Percentiles rank a stretch among this genome's conserved stretches.
phyloP scores from a whole-genome alignment of 1,140 invertebrate genomes.

The Heliothis subflexa region DNA sequence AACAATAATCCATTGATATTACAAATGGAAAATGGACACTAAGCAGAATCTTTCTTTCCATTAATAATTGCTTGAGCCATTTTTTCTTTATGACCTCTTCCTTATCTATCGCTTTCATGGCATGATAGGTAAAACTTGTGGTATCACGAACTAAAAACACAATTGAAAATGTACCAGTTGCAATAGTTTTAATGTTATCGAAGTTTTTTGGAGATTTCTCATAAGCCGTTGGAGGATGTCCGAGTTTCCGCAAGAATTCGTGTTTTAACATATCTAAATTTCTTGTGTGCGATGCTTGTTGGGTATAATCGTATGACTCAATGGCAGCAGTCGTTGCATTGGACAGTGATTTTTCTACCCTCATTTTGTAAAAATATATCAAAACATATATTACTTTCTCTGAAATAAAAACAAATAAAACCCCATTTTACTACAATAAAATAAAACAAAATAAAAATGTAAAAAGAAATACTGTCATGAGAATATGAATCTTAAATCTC shows the following conservation, averaged over 20 bases:
- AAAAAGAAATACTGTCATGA: too few relatives aligned
- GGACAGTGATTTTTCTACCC: too few relatives aligned
- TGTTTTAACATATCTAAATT: constrained; percentile 52
- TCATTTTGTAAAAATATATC: too few relatives aligned
- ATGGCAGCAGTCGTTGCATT: too few relatives aligned
- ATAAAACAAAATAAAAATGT: too few relatives aligned
- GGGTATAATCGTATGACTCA: too few relatives aligned
- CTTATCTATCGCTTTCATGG: constrained; percentile 96
- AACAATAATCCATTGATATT: constrained; percentile 91
- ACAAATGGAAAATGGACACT: constrained; percentile 93
- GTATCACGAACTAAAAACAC: constrained; percentile 94
- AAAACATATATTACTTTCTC: too few relatives aligned
- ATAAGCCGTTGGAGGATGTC: constrained; percentile 47
- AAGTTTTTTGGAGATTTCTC: constrained; percentile 65
- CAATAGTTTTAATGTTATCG: constrained; percentile 87
- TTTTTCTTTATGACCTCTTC: constrained; percentile 92
- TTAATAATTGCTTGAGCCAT: constrained; percentile 92
- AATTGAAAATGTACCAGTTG: constrained; percentile 95
- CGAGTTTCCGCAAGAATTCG: constrained; percentile 70
- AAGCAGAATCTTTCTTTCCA: constrained; percentile 93
- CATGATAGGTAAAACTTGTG: constrained; percentile 88
- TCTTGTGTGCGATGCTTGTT: too few relatives aligned
- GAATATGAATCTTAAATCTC: too few relatives aligned
- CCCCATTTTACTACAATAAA: too few relatives aligned
- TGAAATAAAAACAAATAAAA: too few relatives aligned